Percentiles rank a stretch among this genome's conserved stretches.
phyloP scores from a whole-genome alignment of 2,888 invertebrate genomes.

The Iselma pallidipennis region DNA sequence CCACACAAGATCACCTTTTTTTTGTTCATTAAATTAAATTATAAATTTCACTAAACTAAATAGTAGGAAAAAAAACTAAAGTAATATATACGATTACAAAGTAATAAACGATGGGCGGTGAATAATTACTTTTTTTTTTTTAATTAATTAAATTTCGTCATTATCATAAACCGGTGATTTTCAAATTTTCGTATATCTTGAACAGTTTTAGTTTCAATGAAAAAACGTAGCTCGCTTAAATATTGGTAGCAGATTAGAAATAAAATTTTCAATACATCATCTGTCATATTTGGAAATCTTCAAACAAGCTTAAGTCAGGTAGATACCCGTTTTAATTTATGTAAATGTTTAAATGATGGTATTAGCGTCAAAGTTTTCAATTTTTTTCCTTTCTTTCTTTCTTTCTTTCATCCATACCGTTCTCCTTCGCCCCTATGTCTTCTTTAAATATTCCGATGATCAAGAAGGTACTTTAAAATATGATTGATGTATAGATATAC shows the following conservation, averaged over 20 bases:
- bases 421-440: neutral
- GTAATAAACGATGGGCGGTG: no score
- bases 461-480: slow-evolving; percentile 4
- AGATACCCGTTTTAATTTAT: slow-evolving; percentile 11
- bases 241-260: neutral
- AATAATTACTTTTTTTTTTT: no score
- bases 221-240: no score
- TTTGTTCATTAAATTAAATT: neutral
- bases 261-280: neutral
- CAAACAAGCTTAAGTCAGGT: slow-evolving; percentile 4
- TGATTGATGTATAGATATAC: slow-evolving; percentile 19
- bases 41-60: no score
- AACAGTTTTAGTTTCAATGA: no score
- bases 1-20: neutral
- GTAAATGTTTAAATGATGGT: slow-evolving; percentile 24
- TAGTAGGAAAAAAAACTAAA: no score
- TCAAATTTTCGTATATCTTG: no score
- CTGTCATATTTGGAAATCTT: neutral
- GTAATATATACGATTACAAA: no score
- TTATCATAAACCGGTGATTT: no score
- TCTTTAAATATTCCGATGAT: neutral
- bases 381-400: neutral
- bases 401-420: no score
- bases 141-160: no score
- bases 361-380: slow-evolving; percentile 14